Conservation (phyloP, 2,888 invertebrate species). For the Calliopum simillimum region DNA sequence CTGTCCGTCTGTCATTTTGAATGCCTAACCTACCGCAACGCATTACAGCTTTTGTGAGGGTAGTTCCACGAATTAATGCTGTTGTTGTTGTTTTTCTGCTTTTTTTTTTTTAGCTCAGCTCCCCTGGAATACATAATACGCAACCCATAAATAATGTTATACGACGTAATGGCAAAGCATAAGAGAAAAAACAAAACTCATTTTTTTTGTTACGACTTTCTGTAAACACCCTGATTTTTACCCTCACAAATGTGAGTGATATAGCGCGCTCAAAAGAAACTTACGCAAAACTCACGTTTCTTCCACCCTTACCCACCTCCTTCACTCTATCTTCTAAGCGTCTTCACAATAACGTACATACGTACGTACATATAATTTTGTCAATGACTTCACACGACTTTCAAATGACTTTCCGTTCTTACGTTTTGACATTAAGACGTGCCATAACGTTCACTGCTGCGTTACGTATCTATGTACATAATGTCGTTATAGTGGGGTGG, state of each 20-base stretch:
- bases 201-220: background rate
- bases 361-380: constrained; percentile 30
- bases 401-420: constrained; percentile 51
- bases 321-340: background rate
- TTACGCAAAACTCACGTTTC: background rate
- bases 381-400: constrained; percentile 52
- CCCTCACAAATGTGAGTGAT: too few relatives aligned
- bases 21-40: constrained; percentile 50
- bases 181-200: background rate
- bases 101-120: background rate
- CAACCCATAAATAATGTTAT: constrained; percentile 31
- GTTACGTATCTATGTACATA: too few relatives aligned
- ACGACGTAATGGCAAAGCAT: constrained; percentile 4
- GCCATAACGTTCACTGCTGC: constrained; percentile 10
- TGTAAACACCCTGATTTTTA: too few relatives aligned
- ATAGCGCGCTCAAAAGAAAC: too few relatives aligned
- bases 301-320: background rate
- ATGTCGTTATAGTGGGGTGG: too few relatives aligned
- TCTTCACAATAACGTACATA: background rate
- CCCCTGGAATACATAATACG: constrained; percentile 8
- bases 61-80: constrained; percentile 39
- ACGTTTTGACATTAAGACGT: constrained; percentile 32
- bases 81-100: constrained; percentile 11
- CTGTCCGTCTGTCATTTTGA: background rate
- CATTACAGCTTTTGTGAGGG: constrained; percentile 48